phyloP scores from a whole-genome alignment of 2,797 vertebrate species.

The Mergus octosetaceus region DNA sequence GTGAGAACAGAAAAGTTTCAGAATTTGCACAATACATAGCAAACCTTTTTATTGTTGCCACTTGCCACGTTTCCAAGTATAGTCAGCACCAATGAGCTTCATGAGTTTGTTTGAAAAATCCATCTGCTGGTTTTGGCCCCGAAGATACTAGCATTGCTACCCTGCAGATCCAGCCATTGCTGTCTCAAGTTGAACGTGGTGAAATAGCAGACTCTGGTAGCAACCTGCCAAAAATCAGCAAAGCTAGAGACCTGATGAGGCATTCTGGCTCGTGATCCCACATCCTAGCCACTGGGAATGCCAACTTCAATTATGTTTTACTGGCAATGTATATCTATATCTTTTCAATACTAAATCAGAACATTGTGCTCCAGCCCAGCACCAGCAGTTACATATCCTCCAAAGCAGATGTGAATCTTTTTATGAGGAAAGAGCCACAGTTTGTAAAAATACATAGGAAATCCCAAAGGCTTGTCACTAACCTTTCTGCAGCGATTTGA shows the following conservation, averaged over 20 bases:
- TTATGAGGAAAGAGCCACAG: not conserved
- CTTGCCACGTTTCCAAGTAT: not conserved
- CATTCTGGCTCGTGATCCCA: slow-evolving; percentile 15
- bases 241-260: slow-evolving; percentile 3
- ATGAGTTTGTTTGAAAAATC: slow-evolving; percentile 45
- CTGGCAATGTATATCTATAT: slow-evolving; percentile 8
- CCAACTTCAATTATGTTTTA: slow-evolving; percentile 56
- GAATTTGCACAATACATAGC: not conserved
- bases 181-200: not conserved
- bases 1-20: not conserved
- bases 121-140: slow-evolving; percentile 49
- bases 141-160: slow-evolving; percentile 12
- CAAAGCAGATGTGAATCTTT: slow-evolving; percentile 49
- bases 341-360: slow-evolving; percentile 8
- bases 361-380: not conserved
- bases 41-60: not conserved
- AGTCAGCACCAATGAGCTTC: not conserved
- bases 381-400: not conserved
- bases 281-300: not conserved
- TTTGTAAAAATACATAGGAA: slow-evolving; percentile 50
- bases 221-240: slow-evolving; percentile 31
- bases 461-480: slow-evolving; percentile 28
- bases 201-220: slow-evolving; percentile 17
- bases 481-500: not conserved
- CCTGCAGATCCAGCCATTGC: slow-evolving; percentile 16